Evolutionary conservation across 1,140 invertebrate genomes (phyloP), one percentile per base, ranked within the genome.

Genomic region (Sminthurides bifidus): DNA sequence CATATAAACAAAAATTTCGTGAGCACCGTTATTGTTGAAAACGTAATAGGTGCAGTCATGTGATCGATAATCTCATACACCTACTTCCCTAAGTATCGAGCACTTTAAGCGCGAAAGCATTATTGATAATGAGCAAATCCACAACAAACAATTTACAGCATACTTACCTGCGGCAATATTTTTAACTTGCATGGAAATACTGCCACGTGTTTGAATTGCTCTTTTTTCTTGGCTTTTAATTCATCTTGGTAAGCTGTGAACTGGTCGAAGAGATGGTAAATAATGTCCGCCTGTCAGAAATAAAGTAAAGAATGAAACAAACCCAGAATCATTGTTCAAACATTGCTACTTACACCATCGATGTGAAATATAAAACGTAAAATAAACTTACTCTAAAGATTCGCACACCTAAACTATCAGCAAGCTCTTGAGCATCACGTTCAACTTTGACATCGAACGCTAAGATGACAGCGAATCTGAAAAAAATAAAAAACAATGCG

Each of bases 371-470:
- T 10, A 43, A 43, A 8, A 43, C 21, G 40, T 43, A 43, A 21
- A n/a, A 43, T 23, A 45, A 35, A 6, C 41, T 31, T 27, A 60
- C 59, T 44, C 49, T 49, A 31, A 61, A 61, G 17, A 62, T 59
- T 29, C 51, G 48, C 12, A 62, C 60, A 10, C 56, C 56, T 14
- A 62, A 24, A 35, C 51, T 52, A 55, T 62, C 60, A 0, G 96
- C 96, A 69, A 98, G 72, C 69, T 97, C 92, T 74, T 98, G 93
- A 1, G 94, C 95, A 67, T 98, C 96, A 53, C 84, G 78, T 70
- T 99, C 95, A 27, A 99, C 83, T 75, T 95, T 96, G 1, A 99
- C 95, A 75, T 99, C 95, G 72, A 99, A 99, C 0, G 96, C 96
- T 56, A 99, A 77, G 70, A 99, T 98, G 27, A 91, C 90, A 24